phyloP scores from a whole-genome alignment of 37 sponge, comb jelly and placozoan genomes.

The Haliclona indistincta region DNA sequence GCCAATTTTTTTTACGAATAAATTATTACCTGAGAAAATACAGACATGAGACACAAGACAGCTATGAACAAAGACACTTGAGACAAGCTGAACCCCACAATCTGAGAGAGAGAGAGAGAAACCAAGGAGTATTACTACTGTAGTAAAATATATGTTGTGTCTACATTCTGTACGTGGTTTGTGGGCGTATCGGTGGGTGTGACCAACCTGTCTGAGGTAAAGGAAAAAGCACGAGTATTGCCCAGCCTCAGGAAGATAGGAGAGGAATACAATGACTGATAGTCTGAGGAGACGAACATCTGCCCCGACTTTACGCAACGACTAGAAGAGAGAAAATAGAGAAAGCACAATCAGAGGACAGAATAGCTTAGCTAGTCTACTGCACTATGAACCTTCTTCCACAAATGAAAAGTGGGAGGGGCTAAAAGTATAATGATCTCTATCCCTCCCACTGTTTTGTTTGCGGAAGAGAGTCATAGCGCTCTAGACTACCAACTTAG shows the following conservation, averaged over 20 bases:
- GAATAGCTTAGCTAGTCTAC: no score
- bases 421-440: no score
- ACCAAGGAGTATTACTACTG: background rate
- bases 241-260: slow-evolving; percentile 91
- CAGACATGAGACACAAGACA: slow-evolving; percentile 73
- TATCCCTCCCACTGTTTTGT: no score
- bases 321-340: slow-evolving; percentile 28
- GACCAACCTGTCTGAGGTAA: slow-evolving; percentile 71
- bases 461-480: no score
- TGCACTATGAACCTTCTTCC: no score
- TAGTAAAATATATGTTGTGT: no score
- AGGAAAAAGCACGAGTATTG: slow-evolving; percentile 94
- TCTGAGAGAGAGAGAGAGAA: slow-evolving; percentile 14
- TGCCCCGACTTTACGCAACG: slow-evolving; percentile 58
- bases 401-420: background rate
- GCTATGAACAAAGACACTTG: slow-evolving; percentile 85
- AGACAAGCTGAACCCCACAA: slow-evolving; percentile 56
- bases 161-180: background rate
- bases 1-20: no score
- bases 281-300: slow-evolving; percentile 63
- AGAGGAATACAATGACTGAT: slow-evolving; percentile 82
- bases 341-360: no score
- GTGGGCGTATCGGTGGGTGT: background rate
- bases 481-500: no score
- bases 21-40: slow-evolving; percentile 57